These are phyloP conservation scores for Pantala flavescens DNA, from an alignment of 1,140 invertebrate genomes.

Conservation along the genomic window DNA sequence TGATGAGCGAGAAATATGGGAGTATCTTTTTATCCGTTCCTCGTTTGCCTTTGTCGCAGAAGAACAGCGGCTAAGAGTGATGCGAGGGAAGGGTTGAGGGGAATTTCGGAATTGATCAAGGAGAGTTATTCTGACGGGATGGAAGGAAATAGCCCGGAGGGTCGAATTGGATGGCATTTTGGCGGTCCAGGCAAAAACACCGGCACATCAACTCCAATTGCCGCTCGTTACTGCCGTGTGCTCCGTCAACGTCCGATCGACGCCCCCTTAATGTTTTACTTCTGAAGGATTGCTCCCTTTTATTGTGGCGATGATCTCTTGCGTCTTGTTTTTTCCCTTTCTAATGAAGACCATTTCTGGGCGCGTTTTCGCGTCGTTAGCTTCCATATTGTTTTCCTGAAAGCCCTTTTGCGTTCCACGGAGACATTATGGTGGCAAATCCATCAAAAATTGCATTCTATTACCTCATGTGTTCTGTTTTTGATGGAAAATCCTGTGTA, in stretches of 20 bases:
- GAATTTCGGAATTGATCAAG: background rate
- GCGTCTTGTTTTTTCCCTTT: too few relatives aligned
- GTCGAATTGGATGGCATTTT: slow-evolving; percentile 5
- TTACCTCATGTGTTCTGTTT: too few relatives aligned
- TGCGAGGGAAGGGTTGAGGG: background rate
- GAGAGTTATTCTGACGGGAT: background rate
- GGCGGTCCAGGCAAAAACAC: background rate
- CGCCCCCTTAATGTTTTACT: background rate
- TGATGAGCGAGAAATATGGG: background rate
- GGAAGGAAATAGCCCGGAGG: background rate
- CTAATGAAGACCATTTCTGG: too few relatives aligned
- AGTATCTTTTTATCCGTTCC: background rate
- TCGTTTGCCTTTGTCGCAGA: background rate
- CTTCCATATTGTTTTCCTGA: too few relatives aligned
- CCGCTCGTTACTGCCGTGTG: background rate
- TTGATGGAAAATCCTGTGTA: too few relatives aligned
- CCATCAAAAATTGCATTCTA: too few relatives aligned
- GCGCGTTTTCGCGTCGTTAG: too few relatives aligned
- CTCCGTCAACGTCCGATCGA: background rate
- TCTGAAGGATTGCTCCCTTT: too few relatives aligned
- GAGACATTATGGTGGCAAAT: too few relatives aligned
- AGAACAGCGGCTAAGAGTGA: background rate
- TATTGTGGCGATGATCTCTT: too few relatives aligned
- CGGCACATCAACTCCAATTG: background rate
- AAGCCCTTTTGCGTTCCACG: too few relatives aligned